Conservation (phyloP, 2,888 invertebrate genomes). For the Eurois occulta region DNA sequence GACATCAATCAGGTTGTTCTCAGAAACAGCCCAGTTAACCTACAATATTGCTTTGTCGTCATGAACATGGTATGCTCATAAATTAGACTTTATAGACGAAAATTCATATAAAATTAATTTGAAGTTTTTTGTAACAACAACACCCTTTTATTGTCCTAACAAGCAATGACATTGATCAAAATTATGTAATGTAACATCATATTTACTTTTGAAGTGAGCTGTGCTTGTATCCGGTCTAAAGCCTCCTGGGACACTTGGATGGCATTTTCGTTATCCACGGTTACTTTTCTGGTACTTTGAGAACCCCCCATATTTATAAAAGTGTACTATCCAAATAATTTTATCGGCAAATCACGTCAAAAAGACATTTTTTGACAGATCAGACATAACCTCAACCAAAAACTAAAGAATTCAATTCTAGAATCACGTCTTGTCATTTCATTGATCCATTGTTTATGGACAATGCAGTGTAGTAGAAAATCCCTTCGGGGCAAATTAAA, state of each 20-base stretch:
- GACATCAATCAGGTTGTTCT: slow-evolving; percentile 15
- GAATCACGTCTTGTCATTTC: slow-evolving; percentile 23
- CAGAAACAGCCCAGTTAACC: slow-evolving; percentile 44
- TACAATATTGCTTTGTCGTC: slow-evolving; percentile 48
- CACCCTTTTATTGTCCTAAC: slow-evolving; percentile 71
- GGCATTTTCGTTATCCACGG: slow-evolving; percentile 88
- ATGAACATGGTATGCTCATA: slow-evolving; percentile 35
- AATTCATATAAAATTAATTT: slow-evolving; percentile 13
- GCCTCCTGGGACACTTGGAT: slow-evolving; percentile 89
- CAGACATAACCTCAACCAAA: slow-evolving; percentile 55
- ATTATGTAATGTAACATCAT: slow-evolving; percentile 88
- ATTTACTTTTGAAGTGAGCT: slow-evolving; percentile 86
- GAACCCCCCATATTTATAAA: slow-evolving; percentile 90
- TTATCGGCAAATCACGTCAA: slow-evolving; percentile 86
- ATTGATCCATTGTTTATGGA: slow-evolving; percentile 49
- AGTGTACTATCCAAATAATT: slow-evolving; percentile 78
- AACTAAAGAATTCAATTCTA: slow-evolving; percentile 35
- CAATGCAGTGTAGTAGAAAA: not conserved
- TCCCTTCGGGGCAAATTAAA: too few relatives aligned
- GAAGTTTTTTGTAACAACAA: slow-evolving; percentile 53
- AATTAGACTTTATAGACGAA: slow-evolving; percentile 13
- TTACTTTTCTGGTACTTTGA: slow-evolving; percentile 89
- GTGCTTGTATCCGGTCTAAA: slow-evolving; percentile 86
- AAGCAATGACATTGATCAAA: slow-evolving; percentile 86
- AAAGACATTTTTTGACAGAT: slow-evolving; percentile 83